These are phyloP conservation scores for Glossophaga mutica DNA, from an alignment of 2,797 vertebrate genomes.

Conservation along the genomic window DNA sequence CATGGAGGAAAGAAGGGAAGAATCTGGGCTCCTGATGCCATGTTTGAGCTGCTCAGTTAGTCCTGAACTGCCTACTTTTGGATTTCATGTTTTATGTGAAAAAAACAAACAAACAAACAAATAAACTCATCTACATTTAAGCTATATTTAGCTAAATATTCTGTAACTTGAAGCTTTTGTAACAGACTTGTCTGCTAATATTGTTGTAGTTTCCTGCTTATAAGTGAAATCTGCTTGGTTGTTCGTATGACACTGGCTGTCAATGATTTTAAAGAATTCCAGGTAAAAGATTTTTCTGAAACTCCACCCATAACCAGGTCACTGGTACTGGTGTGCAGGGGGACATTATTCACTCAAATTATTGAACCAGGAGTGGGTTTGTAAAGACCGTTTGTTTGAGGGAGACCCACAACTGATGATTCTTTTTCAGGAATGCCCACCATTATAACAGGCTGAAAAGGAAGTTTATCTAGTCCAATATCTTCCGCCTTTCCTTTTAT, in stretches of 20 bases:
- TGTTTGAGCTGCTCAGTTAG: neutral
- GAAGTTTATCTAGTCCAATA: neutral
- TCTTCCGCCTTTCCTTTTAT: neutral
- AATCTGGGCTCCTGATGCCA: neutral
- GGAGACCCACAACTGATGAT: neutral
- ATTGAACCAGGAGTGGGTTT: neutral
- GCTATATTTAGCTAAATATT: neutral
- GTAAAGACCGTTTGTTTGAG: neutral
- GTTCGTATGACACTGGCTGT: neutral
- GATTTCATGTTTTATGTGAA: neutral
- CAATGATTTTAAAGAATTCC: neutral
- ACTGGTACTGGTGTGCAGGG: neutral
- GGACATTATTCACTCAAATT: neutral
- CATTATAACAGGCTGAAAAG: neutral
- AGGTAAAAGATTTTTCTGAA: neutral
- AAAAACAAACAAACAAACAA: neutral
- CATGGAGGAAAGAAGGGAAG: neutral
- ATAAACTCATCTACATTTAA: neutral
- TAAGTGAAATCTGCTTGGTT: conserved; percentile 8
- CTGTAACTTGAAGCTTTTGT: conserved; percentile 32
- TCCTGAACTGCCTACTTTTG: neutral
- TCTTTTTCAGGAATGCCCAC: neutral
- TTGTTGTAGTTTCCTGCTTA: neutral
- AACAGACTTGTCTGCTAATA: neutral
- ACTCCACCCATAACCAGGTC: neutral